Base-by-base conservation (phyloP, 2,797 vertebrate species). In the Pseudochaenichthys georgianus region DNA sequence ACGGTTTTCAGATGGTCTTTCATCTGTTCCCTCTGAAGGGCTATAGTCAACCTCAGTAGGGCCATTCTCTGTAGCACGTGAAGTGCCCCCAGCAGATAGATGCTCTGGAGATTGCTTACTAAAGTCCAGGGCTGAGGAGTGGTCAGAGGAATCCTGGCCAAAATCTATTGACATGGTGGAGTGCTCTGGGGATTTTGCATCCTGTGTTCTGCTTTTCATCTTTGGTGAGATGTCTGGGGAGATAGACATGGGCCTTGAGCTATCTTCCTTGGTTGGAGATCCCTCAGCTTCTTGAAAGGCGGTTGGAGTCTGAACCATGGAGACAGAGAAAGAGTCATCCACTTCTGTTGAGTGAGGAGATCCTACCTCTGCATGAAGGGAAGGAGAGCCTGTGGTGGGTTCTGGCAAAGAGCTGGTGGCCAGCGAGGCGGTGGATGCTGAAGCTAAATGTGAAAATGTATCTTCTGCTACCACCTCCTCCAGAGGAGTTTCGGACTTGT, bases 261-360 rank as follows among this genome's bases (percentile, higher is more conserved):
- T 97, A 4, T 98, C 97, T 83, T 98, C 98, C 84, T 98, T 98
- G 48, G 96, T 96, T 64, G 97, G 97, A 78, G 97, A 99, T 86
- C 96, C 96, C 65, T 99, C 98, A 17, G 96, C 95, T 91, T 99
- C 98, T 8, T 99, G 97, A 84, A 99, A 98, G 2, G 95, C 95
- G 21, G 97, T 99, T 64, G 97, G 97, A 5, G 98, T 99, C 93
- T 99, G 98, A 84, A 98, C 97, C 70, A 99, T 96, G 43, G 98
- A 99, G n/a, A 99, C 98, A 2, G 98, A 99, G n/a, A 99, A 94
- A 28, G 98, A 99, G 81, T 99, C 97, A 16, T 99, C 98, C 16
- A 99, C 98, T 88, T 99, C 98, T 13, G 98, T 99, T 75, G 98
- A 99, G 83, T 98, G 97, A 19, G 98, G 98, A 12, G 98, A 99